Base-by-base conservation (phyloP, 2,113 vertebrate species). In the Piaya cayana region DNA sequence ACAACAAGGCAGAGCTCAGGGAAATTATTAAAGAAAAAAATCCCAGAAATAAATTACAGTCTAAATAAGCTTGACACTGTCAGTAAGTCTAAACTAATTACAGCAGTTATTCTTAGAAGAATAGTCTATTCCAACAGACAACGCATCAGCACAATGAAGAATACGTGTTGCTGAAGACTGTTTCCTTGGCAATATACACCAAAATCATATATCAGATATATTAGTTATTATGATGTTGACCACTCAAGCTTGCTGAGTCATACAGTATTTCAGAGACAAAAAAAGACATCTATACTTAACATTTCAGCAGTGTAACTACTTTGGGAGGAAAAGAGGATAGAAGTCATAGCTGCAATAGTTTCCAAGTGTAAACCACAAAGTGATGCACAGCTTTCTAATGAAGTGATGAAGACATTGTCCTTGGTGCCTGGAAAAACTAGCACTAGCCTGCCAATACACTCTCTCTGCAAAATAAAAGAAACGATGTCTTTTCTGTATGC, bases 191-290 rank as follows among this genome's bases (percentile, higher is more conserved):
- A 84, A 63, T 90, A 26, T 26, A 75, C 88, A 70, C 65, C 62
- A 94, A 82, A 95, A 93, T 62, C 32, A 80, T 36, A 25, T 9
- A 47, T 91, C 72, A 93, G 78, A 91, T 76, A 87, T 93, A 96
- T 63, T 88, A 39, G 64, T 76, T 89, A 93, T 93, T 90, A 96
- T 58, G 60, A 74, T 79, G 68, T 39, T 39, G 74, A 68, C 88
- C 30, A 19, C 50, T 95, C 34, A 65, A 72, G 83, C 72, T 93
- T 84, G 74, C 43, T 37, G 70, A 96, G 30, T 94, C 69, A 78
- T 19, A 55, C 18, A 58, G 22, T 75, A 64, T 71, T 96, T 96
- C 71, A 80, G 53, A 88, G 16, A 42, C 72, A 75, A 85, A 36
- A 25, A 95, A 85, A 85, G 85, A 86, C 72, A 56, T 27, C 58